Evolutionary conservation across 2,113 vertebrate species (phyloP).

Genomic region (Sminthopsis crassicaudata): DNA sequence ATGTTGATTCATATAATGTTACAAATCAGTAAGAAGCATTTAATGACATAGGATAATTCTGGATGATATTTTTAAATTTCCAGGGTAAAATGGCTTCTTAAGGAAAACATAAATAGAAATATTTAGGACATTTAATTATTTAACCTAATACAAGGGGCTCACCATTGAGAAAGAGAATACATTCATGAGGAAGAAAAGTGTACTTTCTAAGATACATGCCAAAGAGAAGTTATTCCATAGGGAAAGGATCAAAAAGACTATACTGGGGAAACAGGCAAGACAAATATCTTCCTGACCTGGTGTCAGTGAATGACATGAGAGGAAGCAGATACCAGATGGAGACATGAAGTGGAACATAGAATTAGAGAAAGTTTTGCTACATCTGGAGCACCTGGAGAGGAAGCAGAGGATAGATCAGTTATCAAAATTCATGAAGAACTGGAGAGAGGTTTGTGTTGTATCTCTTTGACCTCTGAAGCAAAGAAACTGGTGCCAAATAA

Average conservation of each 20-base stretch:
- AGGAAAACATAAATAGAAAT: neutral
- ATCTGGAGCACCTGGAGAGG: neutral
- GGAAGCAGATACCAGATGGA: neutral
- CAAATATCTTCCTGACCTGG: neutral
- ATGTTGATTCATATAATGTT: rapidly evolving
- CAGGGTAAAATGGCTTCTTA: rapidly evolving
- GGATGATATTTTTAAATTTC: neutral
- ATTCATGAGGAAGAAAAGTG: neutral
- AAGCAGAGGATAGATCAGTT: neutral
- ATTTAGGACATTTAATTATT: neutral
- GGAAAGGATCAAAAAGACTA: neutral
- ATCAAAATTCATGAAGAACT: neutral
- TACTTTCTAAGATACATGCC: neutral
- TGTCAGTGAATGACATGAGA: neutral
- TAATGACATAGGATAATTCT: neutral
- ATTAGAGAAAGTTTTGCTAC: neutral
- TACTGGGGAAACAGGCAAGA: neutral
- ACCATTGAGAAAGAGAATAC: neutral
- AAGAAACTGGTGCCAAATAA: neutral
- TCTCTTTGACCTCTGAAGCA: neutral
- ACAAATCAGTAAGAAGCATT: rapidly evolving
- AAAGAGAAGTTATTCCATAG: neutral
- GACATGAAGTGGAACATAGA: neutral
- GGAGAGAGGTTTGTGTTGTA: neutral
- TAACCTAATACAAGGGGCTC: neutral